Conservation (phyloP, 2,888 invertebrate genomes). For the Synergus gifuensis region DNA sequence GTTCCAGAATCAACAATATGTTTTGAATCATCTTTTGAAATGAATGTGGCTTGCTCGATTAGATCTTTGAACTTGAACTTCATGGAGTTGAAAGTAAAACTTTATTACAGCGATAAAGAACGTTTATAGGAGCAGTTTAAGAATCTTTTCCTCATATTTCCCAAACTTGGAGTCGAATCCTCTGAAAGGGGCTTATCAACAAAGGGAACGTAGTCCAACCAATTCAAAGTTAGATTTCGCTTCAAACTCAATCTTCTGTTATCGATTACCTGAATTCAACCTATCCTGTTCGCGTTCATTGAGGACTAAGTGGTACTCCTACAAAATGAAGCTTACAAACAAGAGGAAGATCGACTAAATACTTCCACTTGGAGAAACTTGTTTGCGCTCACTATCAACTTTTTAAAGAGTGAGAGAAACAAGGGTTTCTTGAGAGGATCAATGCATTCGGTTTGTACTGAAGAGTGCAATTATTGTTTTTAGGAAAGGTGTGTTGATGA, state of each 20-base stretch:
- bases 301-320: neutral
- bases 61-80: conserved; percentile 24
- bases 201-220: neutral
- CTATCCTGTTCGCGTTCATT: conserved; percentile 10
- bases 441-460: too few species aligned
- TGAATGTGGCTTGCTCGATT: neutral
- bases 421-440: neutral
- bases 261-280: conserved; percentile 22
- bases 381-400: neutral
- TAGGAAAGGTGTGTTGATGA: too few species aligned
- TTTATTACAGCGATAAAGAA: conserved; percentile 35
- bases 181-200: conserved; percentile 11
- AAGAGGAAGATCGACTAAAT: neutral
- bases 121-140: conserved; percentile 11
- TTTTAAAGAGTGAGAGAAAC: neutral
- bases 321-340: neutral
- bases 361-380: neutral
- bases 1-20: too few species aligned
- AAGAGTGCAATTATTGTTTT: too few species aligned
- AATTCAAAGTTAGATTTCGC: conserved; percentile 32
- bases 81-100: conserved; percentile 12
- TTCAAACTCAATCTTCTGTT: conserved; percentile 35
- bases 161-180: neutral
- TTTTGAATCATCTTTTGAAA: neutral
- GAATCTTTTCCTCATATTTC: conserved; percentile 13